Evolutionary conservation across 2,888 invertebrate species (phyloP).

Genomic region (Pachycephus smyrnensis): DNA sequence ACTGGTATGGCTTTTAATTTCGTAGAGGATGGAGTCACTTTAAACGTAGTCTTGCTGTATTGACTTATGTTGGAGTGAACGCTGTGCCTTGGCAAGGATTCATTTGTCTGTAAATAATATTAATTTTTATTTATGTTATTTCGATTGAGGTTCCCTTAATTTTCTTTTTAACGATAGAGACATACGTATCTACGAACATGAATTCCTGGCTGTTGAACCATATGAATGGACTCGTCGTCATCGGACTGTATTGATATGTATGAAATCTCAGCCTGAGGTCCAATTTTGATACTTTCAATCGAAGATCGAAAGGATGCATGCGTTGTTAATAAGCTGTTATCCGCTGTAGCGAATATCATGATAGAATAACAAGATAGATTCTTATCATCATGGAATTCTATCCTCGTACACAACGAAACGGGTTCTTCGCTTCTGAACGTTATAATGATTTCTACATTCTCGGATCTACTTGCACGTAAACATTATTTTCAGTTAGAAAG

Average conservation of each 20-base stretch:
- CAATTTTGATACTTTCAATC: not conserved
- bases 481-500: not conserved
- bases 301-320: conserved; percentile 41
- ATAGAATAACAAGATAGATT: conserved; percentile 28
- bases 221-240: not conserved
- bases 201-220: too few relatives aligned
- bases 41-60: not conserved
- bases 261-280: not conserved
- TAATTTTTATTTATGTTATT: not conserved
- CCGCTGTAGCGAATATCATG: conserved; percentile 46
- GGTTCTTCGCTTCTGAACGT: conserved; percentile 33
- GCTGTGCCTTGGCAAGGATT: conserved; percentile 12
- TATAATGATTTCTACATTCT: conserved; percentile 28
- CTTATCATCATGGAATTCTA: conserved; percentile 38
- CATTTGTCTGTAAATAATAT: conserved; percentile 6
- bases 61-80: conserved; percentile 23
- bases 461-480: conserved; percentile 9
- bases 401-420: conserved; percentile 37
- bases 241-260: not conserved
- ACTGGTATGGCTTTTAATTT: not conserved
- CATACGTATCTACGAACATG: not conserved
- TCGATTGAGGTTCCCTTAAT: not conserved
- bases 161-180: not conserved
- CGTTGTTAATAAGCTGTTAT: conserved; percentile 59
- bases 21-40: not conserved